Evolutionary conservation across 1,140 invertebrate genomes (phyloP), one percentile per base, ranked within the genome.

Genomic region (Drosophila kanapiae): DNA sequence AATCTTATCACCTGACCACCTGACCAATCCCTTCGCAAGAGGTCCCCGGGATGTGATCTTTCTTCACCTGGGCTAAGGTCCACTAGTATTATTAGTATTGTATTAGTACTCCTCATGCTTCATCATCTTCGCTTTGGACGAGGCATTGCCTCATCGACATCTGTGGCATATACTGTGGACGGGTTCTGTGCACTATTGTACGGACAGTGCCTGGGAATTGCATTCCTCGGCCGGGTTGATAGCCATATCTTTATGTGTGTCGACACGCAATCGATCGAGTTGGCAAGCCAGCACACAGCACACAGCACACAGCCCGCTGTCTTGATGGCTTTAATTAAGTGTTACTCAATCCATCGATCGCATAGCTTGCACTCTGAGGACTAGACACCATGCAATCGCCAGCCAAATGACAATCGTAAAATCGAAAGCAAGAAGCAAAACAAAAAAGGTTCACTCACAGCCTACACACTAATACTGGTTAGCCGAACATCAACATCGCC

Each of bases 281-380:
- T 33, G 23, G 16, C 35, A 4, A 23, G 23, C 23, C 23, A n/a
- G 38, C 38, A 40, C 38, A 40, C 38, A 40, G 38, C 5, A 31
- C 31, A 31, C 31, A 31, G 31, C 31, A 31, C 31, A 31, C 23
- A 23, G 45, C 31, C 31, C 43, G 37, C 51, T 60, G 60, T 48
- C 61, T 69, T 78, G 80, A 86, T 75, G 48, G 59, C 54, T 78
- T 61, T 48, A 75, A 82, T 86, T 72, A 77, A 83, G 48, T 78
- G 59, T 83, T 82, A 65, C 76, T 69, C 76, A 87, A 86, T 76
- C 61, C 43, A 62, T 60, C 33, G 42, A 60, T 60, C 45, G 69
- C 67, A 72, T 42, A 45, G 43, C 67, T 23, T 13, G 38, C 27
- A 60, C 45, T 67, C 33, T 33, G 14, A 18, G 14, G 68, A 79